Base-by-base conservation (phyloP, 2,113 vertebrate genomes). In the Chaenogobius annularis region DNA sequence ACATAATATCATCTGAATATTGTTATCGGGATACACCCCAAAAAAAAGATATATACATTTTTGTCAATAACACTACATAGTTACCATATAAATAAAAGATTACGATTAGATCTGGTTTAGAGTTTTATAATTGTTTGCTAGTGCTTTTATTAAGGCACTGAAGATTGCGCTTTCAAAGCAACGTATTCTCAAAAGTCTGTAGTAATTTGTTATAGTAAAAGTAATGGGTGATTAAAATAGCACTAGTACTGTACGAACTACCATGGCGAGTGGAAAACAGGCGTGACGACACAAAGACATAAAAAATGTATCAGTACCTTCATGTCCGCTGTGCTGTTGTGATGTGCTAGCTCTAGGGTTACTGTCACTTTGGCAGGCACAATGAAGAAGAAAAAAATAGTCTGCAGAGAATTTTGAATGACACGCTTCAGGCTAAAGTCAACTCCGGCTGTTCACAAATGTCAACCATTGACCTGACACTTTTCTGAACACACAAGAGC, bases 321-420 rank as follows among this genome's bases (percentile, higher is more conserved):
- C 68, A 63, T 61, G 73, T 69, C 56, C 40, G 64, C 69, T 58
- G 68, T 77, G 62, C 44, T 0, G 68, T 75, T 23, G 69, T 78
- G 72, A 82, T 77, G 69, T 35, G 19, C 31, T 50, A 70, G 73
- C 79, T 83, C 37, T 52, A 10, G 73, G 76, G 73, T 80, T 66
- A 73, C 52, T 35, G 70, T 70, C 74, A 71, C 70, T 85, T 74
- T 79, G 62, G 63, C 80, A 79, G 78, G 67, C 66, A 69, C 70
- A 72, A 75, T 75, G 58, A 46, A 40, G 77, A 72, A 75, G 37
- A 83, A 37, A 83, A 26, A 13, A 8, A 19, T n/a, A 10, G 23
- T 67, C 73, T 20, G 66, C 66, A 66, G 68, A 9, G 47, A 76
- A 76, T 71, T 67, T 10, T 56, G 5, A 72, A 40, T 62, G 64